Evolutionary conservation across 2,113 vertebrate species (phyloP), one percentile per base, ranked within the genome.

Genomic region (Mystacornis crossleyi): DNA sequence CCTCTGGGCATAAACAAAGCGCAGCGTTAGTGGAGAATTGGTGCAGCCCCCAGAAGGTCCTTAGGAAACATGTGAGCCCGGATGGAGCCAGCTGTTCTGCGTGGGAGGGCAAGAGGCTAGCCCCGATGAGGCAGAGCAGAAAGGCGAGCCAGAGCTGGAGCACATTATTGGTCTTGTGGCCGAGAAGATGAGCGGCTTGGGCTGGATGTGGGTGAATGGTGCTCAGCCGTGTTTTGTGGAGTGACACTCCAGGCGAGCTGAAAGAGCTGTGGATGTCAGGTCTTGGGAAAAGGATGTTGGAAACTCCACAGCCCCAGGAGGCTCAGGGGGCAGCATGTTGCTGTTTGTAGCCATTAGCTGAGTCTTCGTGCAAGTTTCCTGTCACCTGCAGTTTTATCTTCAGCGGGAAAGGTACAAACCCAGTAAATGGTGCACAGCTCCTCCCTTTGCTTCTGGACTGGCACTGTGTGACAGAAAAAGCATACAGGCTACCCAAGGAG

Each of bases 81-180:
- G 78, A 92, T 62, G 95, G 88, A 92, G 86, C 53, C 94, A 96
- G 93, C 91, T 96, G 90, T 53, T 94, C 18, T 67, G 93, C 0
- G 85, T 87, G 93, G 94, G 86, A 94, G 91, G 92, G 65, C 21
- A 4, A 28, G 77, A 55, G 53, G 81, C 87, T 66, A 58, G 80
- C 57, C 53, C 65, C 45, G 74, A 91, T 55, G 87, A 83, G 2
- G 15, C 0, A 2, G 79, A 67, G 70, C 48, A 71, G 79, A 47
- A 66, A 71, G 86, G 34, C 3, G 0, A 61, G 80, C 26, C 77
- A 50, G 64, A 58, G 86, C 78, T 91, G 79, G 78, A 93, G 89
- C 72, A 40, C 6, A 1, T 64, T 26, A 8, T 85, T 93, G 75
- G 54, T 93, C 81, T 80, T 54, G 60, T 36, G 88, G 75, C 60